phyloP scores from a whole-genome alignment of 2,888 invertebrate genomes.

The Aelia acuminata region DNA sequence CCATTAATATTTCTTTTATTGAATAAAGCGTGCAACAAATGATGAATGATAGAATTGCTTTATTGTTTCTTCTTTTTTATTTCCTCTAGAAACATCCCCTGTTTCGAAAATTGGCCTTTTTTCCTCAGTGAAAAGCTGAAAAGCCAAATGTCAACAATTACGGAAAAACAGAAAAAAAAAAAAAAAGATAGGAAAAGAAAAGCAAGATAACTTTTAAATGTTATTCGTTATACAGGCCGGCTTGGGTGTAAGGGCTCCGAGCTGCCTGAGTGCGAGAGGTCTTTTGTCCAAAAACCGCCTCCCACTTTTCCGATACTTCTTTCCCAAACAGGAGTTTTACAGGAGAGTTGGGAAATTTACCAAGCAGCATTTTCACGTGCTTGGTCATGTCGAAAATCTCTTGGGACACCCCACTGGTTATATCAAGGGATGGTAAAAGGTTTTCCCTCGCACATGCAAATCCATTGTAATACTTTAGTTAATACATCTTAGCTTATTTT shows the following conservation, averaged over 20 bases:
- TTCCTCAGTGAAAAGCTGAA: not conserved
- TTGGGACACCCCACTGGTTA: not conserved
- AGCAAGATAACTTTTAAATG: constrained; percentile 53
- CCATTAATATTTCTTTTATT: not conserved
- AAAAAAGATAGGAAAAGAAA: constrained; percentile 18
- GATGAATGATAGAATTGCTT: not conserved
- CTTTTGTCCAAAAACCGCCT: not conserved
- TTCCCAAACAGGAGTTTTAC: constrained; percentile 57
- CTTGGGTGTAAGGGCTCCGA: not conserved
- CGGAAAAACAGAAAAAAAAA: not conserved
- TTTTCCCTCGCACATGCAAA: not conserved
- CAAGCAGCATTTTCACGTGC: constrained; percentile 31
- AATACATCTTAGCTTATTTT: not conserved
- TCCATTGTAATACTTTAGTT: not conserved
- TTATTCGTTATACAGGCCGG: constrained; percentile 14
- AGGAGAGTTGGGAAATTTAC: constrained; percentile 17
- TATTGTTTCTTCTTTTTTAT: not conserved
- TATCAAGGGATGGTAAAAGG: not conserved
- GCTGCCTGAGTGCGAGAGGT: not conserved
- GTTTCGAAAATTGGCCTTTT: not conserved
- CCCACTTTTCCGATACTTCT: constrained; percentile 56
- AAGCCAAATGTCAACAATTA: constrained; percentile 14
- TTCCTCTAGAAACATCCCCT: not conserved
- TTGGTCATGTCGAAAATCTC: constrained; percentile 27
- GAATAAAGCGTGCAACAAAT: not conserved